Evolutionary conservation across 2,888 invertebrate genomes (phyloP), one percentile per base, ranked within the genome.

Genomic region (Oxyteleia sp.): DNA sequence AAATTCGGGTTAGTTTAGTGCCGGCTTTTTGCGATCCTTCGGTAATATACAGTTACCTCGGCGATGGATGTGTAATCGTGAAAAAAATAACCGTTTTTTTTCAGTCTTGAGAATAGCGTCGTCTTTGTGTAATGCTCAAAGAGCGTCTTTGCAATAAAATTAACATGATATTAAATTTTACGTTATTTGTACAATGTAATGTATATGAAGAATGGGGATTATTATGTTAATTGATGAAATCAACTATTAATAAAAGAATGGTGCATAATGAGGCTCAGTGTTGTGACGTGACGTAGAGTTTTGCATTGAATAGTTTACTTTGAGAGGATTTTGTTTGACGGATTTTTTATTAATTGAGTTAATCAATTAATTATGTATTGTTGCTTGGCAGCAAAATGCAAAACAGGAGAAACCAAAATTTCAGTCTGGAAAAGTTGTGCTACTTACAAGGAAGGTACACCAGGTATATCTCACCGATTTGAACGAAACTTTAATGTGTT

Each of bases 241-340:
- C 51, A 51, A 64, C 49, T 49, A 64, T 64, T 64, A 64, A 64
- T 51, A 41, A 53, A 13, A 16, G 15, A 38, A 38, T 16, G 11
- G 29, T 13, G 38, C 16, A 26, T 51, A 51, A 51, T 38, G 15
- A 51, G 23, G 29, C 15, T 20, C 15, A 38, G 1, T 41, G 41
- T 41, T 53, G 5, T 2, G 18, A 43, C 4, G 38, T 53, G 66
- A 38, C 41, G 26, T 11, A 13, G 23, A 29, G 16, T 43, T 66
- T 66, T 66, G 53, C 66, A 66, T 41, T 20, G 51, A 47, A 64
- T 64, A 51, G 51, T 64, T 49, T 13, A 45, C 47, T 63, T 63
- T 32, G 29, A n/a, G 18, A 29, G 32, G 1, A 47, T 63, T 47
- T n/a, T 35, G 10, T 20, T n/a, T 15, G 18, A 35, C 32, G 32